Conservation (phyloP, 2,113 vertebrate species). For the Microcebus griseorufus region DNA sequence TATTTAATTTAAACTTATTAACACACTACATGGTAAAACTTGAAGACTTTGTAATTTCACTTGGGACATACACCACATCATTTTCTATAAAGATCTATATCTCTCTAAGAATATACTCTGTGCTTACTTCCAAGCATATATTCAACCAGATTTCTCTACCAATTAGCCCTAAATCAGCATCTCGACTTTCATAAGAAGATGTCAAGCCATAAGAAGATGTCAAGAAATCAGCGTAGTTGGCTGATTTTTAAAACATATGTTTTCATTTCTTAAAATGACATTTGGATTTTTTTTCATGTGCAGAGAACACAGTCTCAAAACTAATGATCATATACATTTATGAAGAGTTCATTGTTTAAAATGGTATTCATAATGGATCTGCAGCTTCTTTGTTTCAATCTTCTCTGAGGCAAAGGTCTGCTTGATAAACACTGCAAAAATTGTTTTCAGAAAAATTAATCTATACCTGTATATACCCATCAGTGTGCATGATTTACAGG, state of each 20-base stretch:
- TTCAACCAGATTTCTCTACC: not conserved
- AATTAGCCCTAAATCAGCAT: not conserved
- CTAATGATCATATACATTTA: not conserved
- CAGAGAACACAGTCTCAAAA: not conserved
- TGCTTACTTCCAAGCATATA: not conserved
- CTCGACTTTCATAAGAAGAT: not conserved
- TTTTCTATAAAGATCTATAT: not conserved
- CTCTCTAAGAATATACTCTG: not conserved
- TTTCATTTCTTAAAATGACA: not conserved
- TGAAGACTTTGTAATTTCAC: not conserved
- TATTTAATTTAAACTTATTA: not conserved
- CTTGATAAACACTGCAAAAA: not conserved
- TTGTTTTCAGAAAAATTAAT: not conserved
- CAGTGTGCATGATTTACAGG: not conserved
- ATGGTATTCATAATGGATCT: not conserved
- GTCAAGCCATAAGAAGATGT: not conserved
- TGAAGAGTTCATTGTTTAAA: not conserved
- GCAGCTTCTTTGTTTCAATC: not conserved
- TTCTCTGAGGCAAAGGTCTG: not conserved
- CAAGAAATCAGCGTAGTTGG: too few relatives aligned
- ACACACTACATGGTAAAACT: not conserved
- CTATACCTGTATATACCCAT: not conserved
- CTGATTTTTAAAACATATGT: not conserved
- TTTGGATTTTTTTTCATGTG: not conserved
- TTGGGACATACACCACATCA: not conserved